Evolutionary conservation across 2,797 vertebrate species (phyloP).

Genomic region (Anolis apletophallus): DNA sequence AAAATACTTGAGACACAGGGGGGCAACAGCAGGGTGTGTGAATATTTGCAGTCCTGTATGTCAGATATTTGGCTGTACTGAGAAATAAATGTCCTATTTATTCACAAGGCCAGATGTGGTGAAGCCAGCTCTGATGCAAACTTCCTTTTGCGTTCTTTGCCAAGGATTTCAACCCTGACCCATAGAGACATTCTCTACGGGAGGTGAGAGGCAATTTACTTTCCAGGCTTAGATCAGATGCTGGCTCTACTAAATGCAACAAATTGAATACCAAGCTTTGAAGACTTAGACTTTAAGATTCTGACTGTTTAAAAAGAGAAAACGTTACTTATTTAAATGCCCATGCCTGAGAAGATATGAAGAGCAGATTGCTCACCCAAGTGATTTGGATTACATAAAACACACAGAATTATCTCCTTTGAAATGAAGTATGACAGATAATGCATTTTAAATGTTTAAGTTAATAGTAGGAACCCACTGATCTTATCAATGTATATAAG

Average conservation of each 20-base stretch:
- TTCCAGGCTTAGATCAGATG: slow-evolving; percentile 75
- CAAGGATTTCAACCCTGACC: slow-evolving; percentile 67
- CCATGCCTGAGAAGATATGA: neutral
- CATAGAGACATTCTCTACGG: slow-evolving; percentile 68
- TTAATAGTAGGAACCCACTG: neutral
- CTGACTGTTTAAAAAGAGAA: slow-evolving; percentile 45
- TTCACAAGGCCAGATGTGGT: slow-evolving; percentile 56
- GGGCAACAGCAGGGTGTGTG: slow-evolving; percentile 54
- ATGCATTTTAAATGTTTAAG: neutral
- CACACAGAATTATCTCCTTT: neutral
- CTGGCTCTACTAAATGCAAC: slow-evolving; percentile 63
- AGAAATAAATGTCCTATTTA: slow-evolving; percentile 56
- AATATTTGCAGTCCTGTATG: slow-evolving; percentile 51
- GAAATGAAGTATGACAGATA: neutral
- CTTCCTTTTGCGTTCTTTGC: slow-evolving; percentile 63
- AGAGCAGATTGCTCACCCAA: neutral
- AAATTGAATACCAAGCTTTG: slow-evolving; percentile 66
- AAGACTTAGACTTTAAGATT: slow-evolving; percentile 67
- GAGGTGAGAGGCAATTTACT: slow-evolving; percentile 67
- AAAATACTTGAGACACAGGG: slow-evolving; percentile 39
- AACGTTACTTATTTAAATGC: slow-evolving; percentile 12
- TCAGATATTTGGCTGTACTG: slow-evolving; percentile 44
- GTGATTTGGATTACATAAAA: neutral
- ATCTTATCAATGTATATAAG: neutral
- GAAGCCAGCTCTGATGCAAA: slow-evolving; percentile 57